Evolutionary conservation across 1,140 invertebrate species (phyloP).

Genomic region (Scaptomyza graminum): DNA sequence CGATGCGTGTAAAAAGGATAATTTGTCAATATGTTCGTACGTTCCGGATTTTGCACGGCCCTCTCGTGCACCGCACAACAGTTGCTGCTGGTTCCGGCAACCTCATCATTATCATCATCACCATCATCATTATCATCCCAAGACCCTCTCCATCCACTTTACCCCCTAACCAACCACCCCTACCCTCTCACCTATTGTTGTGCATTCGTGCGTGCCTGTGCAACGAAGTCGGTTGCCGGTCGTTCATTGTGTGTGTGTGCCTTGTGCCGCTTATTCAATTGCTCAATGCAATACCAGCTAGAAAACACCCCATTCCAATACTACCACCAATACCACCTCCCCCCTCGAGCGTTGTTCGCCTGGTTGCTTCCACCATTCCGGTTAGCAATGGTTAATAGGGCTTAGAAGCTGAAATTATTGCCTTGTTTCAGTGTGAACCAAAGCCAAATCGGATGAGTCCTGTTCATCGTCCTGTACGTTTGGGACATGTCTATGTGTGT

Average conservation of each 20-base stretch:
- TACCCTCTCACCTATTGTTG: background rate
- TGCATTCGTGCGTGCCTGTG: slow-evolving; percentile 43
- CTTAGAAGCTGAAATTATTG: slow-evolving; percentile 82
- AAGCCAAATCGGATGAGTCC: slow-evolving; percentile 79
- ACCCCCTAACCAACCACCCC: no score
- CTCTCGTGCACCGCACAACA: slow-evolving; percentile 35
- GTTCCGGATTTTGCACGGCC: slow-evolving; percentile 80
- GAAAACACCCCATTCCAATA: background rate
- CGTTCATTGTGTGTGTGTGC: slow-evolving; percentile 70
- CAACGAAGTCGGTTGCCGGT: slow-evolving; percentile 12
- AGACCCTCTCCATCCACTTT: background rate
- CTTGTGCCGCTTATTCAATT: slow-evolving; percentile 76
- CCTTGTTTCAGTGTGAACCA: slow-evolving; percentile 81
- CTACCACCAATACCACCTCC: background rate
- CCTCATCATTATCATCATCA: slow-evolving; percentile 24
- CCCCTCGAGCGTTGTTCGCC: slow-evolving; percentile 40
- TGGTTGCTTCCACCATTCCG: slow-evolving; percentile 77
- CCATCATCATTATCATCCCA: slow-evolving; percentile 47
- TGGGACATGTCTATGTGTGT: slow-evolving; percentile 15
- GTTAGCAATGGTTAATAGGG: slow-evolving; percentile 82
- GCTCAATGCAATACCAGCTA: slow-evolving; percentile 58
- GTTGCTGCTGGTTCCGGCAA: slow-evolving; percentile 22
- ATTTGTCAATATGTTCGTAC: slow-evolving; percentile 83
- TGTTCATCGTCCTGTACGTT: slow-evolving; percentile 45
- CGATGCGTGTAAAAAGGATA: slow-evolving; percentile 83